These are phyloP conservation scores for Aldrovandia affinis DNA, from an alignment of 2,797 vertebrate genomes.

Conservation along the genomic window DNA sequence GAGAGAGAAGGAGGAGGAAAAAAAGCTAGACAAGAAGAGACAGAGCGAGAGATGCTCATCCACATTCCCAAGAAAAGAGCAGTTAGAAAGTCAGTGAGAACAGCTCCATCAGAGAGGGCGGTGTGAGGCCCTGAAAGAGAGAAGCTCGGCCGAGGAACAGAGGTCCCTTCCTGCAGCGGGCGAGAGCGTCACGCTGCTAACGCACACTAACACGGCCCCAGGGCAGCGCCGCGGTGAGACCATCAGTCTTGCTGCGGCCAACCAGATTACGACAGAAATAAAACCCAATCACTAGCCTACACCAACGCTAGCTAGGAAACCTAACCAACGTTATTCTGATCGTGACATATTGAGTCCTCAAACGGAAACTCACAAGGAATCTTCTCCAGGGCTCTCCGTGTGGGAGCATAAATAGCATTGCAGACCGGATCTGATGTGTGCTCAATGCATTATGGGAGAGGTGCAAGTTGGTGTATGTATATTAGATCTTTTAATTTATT, in stretches of 20 bases:
- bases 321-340: too few species aligned
- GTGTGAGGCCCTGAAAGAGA: neutral
- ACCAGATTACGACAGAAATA: neutral
- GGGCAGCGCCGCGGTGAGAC: neutral
- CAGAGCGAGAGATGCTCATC: constrained; percentile 30
- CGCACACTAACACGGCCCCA: neutral
- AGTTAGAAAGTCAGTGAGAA: neutral
- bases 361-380: neutral
- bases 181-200: neutral
- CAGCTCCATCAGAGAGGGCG: neutral
- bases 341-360: neutral
- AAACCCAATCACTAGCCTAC: neutral
- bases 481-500: too few species aligned
- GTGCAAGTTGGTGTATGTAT: too few species aligned
- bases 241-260: neutral
- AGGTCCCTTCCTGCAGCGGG: neutral
- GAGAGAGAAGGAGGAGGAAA: neutral
- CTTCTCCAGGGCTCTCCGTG: neutral
- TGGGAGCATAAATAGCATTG: neutral
- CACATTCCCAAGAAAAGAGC: neutral
- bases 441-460: neutral
- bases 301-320: neutral
- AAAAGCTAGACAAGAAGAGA: constrained; percentile 7
- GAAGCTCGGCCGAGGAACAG: neutral
- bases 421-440: neutral